These are phyloP conservation scores for Amia ocellicauda DNA, from an alignment of 2,113 vertebrate species.

Conservation along the genomic window DNA sequence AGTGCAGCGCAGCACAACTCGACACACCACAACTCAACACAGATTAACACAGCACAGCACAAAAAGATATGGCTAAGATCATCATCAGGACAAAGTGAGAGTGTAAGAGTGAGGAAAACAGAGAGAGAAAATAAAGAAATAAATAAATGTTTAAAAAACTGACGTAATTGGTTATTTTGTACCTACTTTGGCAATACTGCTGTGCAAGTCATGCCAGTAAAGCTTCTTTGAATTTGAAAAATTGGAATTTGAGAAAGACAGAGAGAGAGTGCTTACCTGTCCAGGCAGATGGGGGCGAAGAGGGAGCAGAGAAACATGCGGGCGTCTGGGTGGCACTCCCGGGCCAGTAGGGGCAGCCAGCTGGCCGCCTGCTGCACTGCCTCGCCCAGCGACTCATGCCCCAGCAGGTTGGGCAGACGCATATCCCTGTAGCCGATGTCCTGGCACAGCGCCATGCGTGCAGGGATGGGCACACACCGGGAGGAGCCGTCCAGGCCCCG, in stretches of 20 bases:
- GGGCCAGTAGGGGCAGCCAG: conserved; percentile 75
- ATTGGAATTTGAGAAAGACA: background rate
- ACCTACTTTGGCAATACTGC: too few species aligned
- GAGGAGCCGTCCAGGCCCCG: conserved; percentile 67
- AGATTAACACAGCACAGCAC: too few species aligned
- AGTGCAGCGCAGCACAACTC: too few species aligned
- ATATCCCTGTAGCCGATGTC: conserved; percentile 75
- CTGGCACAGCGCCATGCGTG: conserved; percentile 71
- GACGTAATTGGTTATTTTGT: too few species aligned
- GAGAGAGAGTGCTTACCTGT: conserved; percentile 72
- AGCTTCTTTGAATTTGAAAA: too few species aligned
- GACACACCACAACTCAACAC: too few species aligned
- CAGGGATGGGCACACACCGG: conserved; percentile 63
- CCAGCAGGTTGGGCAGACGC: conserved; percentile 77
- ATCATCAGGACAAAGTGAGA: too few species aligned
- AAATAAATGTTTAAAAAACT: too few species aligned
- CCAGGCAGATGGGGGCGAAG: conserved; percentile 77
- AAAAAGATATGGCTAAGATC: too few species aligned
- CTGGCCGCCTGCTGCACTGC: conserved; percentile 75
- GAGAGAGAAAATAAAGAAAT: conserved; percentile 1
- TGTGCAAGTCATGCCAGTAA: too few species aligned
- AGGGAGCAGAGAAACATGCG: conserved; percentile 81
- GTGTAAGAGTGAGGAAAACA: conserved; percentile 1
- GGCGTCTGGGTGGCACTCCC: conserved; percentile 75
- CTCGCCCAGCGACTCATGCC: conserved; percentile 70